Base-by-base conservation (phyloP, 1,140 invertebrate species). In the Neodiprion fabricii region DNA sequence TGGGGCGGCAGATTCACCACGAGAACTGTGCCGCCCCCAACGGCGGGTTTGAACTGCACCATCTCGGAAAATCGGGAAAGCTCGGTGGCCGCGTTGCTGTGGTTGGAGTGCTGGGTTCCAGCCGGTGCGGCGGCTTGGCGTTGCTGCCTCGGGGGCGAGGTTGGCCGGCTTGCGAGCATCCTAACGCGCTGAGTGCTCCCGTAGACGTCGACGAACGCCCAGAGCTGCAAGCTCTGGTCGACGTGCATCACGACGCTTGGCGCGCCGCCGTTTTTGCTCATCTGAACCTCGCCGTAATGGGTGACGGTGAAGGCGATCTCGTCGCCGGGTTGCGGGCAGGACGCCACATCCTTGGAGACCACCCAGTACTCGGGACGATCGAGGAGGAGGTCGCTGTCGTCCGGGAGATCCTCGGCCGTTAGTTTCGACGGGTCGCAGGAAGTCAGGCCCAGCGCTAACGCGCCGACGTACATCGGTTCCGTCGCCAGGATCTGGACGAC, bases 281-380 rank as follows among this genome's bases (percentile, higher is more conserved):
- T 96, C 81, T 93, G 91, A 1, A 99, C 96, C 89, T 98, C 96
- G 9, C 97, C 96, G 77, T 91, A 93, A 74, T 91, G 88, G 0
- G 95, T 95, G 11, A 99, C 90, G 75, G 92, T 95, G 82, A 98
- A 96, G n/a, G 94, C 93, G 7, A 99, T 92, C 85, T 98, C 96
- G 85, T 99, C 97, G 1, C 96, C 96, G 40, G 94, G 91, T 75
- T 95, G 91, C 0, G 97, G 92, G 53, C 91, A 93, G 48, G 94
- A 93, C 0, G 95, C 96, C 2, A 98, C 96, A 84, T 99, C 96
- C 80, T 98, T 95, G 78, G 95, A 95, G 0, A 99, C 96, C 1
- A 99, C 96, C 97, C 97, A 99, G 85, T 99, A 99, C 82, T 99
- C 97, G 0, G 94, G 95, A n/a, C 98, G 90, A 85, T 99, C 98